Evolutionary conservation across 2,113 vertebrate genomes (phyloP), one percentile per base, ranked within the genome.

Genomic region (Azemiops feae): DNA sequence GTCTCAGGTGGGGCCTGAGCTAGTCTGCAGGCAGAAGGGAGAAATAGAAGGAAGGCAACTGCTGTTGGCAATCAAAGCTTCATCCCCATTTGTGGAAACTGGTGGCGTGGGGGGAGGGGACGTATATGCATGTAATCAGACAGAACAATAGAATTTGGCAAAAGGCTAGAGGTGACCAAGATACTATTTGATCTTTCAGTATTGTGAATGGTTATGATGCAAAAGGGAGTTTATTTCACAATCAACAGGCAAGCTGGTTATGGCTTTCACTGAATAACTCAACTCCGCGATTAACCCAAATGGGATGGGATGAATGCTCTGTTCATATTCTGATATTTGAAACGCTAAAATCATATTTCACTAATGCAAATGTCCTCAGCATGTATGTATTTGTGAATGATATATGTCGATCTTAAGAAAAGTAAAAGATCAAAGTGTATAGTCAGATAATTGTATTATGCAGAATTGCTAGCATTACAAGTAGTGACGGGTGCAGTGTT

Each of bases 1-100:
- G 97, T 98, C 97, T 96, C 98, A 58, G 95, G 96, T n/a, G 96
- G 96, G 96, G 95, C 89, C 90, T 5, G 0, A 52, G 94, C 93
- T 6, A 88, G 93, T 52, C 3, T 93, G 89, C 30, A n/a, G 88
- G 69, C 88, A 90, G 93, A 91, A 54, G 58, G 54, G 89, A 88
- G 53, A 94, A 92, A 93, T 57, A 10, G 50, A 57, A 27, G 90
- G 55, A 55, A 64, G 53, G 69, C 74, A 91, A 85, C 93, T 92
- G 81, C 27, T n/a, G 30, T 92, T 43, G 1, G 9, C 23, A 12
- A 85, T 34, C 4, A 50, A 57, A 27, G 64, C 55, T 74, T 12
- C 34, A 25, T 89, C 92, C 58, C 74, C 39, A n/a, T 60, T 43
- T 55, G 0, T 22, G 25, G 25, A 45, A 39, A 2, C 34, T 30